Evolutionary conservation across 2,113 vertebrate genomes (phyloP).

Genomic region (Tyto alba): DNA sequence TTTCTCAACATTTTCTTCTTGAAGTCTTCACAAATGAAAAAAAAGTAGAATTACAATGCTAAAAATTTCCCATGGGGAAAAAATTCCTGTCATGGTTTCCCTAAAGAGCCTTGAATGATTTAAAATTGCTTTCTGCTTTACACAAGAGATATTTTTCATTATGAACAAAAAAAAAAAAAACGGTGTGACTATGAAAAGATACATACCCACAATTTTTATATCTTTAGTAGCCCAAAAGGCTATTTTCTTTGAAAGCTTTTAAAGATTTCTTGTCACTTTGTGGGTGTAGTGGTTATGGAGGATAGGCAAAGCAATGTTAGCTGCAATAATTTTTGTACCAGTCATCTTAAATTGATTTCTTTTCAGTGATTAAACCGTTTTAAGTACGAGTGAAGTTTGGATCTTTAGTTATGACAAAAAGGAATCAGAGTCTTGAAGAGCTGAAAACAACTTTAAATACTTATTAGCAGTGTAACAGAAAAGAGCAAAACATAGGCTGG

Average conservation of each 20-base stretch:
- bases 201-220: background rate
- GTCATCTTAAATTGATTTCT: background rate
- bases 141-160: background rate
- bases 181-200: background rate
- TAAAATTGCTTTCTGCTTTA: background rate
- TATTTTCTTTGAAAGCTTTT: background rate
- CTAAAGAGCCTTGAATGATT: background rate
- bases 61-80: background rate
- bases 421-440: background rate
- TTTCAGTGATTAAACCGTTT: background rate
- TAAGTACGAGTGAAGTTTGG: background rate
- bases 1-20: background rate
- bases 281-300: background rate
- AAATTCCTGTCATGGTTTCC: background rate
- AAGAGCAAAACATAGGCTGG: background rate
- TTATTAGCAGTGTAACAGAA: background rate
- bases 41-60: background rate
- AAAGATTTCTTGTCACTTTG: background rate
- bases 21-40: background rate
- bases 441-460: background rate
- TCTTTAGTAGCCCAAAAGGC: background rate
- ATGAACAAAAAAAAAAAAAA: too few species aligned
- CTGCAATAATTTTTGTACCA: background rate
- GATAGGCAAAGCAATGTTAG: background rate
- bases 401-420: background rate